Percentiles rank a stretch among this genome's conserved stretches.
Conservation (phyloP, 2,113 vertebrate genomes). For the Ochotona curzoniae region DNA sequence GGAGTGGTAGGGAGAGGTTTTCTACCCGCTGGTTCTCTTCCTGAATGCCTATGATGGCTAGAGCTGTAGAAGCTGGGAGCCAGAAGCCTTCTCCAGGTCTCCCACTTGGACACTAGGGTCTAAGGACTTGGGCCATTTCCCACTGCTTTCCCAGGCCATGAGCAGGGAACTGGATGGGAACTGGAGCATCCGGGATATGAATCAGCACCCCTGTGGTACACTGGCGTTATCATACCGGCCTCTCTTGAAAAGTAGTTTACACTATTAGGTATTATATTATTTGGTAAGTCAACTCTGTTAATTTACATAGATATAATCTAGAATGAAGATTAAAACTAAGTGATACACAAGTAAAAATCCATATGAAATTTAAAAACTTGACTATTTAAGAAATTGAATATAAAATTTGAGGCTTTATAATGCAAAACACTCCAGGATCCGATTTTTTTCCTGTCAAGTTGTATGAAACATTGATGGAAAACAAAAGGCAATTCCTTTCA, state of each 20-base stretch:
- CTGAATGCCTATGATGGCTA: too few relatives aligned
- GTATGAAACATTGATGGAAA: neutral
- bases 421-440: neutral
- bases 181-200: too few relatives aligned
- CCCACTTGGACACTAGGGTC: too few relatives aligned
- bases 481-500: neutral
- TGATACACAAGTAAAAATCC: neutral
- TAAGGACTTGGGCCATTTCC: too few relatives aligned
- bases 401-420: neutral
- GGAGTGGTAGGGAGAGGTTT: too few relatives aligned
- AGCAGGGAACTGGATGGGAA: too few relatives aligned
- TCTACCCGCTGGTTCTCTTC: too few relatives aligned
- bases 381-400: neutral
- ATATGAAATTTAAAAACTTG: neutral
- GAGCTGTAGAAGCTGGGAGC: too few relatives aligned
- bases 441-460: neutral
- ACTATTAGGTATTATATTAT: neutral
- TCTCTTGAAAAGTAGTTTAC: neutral
- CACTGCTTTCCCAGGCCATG: too few relatives aligned
- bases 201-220: too few relatives aligned
- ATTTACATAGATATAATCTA: neutral
- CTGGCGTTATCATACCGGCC: too few relatives aligned
- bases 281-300: neutral
- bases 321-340: neutral
- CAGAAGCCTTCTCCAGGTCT: too few relatives aligned